Base-by-base conservation (phyloP, 2,888 invertebrate genomes). In the Punctoribates punctum region DNA sequence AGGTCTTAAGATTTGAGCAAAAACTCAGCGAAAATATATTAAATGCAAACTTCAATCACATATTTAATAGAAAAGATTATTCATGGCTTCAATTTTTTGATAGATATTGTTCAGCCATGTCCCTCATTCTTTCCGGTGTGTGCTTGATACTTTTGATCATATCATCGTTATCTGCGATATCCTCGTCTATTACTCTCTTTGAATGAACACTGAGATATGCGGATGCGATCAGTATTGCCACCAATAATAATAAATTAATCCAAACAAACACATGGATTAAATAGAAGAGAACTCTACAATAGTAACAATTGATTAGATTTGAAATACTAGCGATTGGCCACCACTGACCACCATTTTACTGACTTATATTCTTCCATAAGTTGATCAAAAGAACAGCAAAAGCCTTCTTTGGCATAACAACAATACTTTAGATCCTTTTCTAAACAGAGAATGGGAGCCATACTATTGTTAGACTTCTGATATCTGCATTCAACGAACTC, bases 401-500 rank as follows among this genome's bases (percentile, higher is more conserved):
- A n/a, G 27, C 70, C 1, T 42, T n/a, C 42, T 70, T 42, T 20
- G 34, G 17, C 6, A 46, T 70, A 70, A 38, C 70, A 70, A 23
- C 70, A 70, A 70, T n/a, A 70, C 23, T 46, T 27, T 29, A 20
- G 1, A 8, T 65, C 9, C 0, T 5, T 17, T 1, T 29, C 20
- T 9, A 65, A 9, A 13, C 70, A 70, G 3, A 70, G 0, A 13
- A 23, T 20, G 46, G 42, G 15, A 34, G n/a, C 38, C 23, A n/a
- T 46, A 23, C 46, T 2, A 11, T 42, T 38, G 20, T 20, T 38
- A 9, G n/a, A 2, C 1, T 5, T 20, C 23, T 42, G 25, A 46
- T 70, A 13, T 70, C 70, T n/a, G 11, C 70, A 70, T 8, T 42
- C 42, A 4, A 70, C 38, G 34, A 70, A 70, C 25, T 70, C 70